Evolutionary conservation across 2,888 invertebrate genomes (phyloP), one percentile per base, ranked within the genome.

Genomic region (Slavum lentiscoides): DNA sequence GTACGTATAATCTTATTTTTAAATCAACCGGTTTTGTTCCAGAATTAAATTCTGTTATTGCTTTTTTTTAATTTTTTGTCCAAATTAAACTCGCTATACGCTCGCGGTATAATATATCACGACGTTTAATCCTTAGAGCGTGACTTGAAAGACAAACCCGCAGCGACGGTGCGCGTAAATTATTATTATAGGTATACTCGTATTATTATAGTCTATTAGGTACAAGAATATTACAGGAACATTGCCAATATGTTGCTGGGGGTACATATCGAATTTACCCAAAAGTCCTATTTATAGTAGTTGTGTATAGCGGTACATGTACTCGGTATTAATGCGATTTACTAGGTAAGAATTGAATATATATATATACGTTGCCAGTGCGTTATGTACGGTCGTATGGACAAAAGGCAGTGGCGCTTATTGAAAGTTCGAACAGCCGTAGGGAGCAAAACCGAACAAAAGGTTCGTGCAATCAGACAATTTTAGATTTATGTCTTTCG

Each of bases 401-500:
- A 77, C 76, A 77, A 76, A 69, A 77, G 76, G 69, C 61, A 53
- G 49, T 53, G 21, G 58, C 30, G 49, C 69, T 69, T 53, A 61
- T 69, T 68, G 69, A 77, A 69, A 61, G 76, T 77, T 69, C 61
- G 61, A 9, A 61, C n/a, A 59, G 30, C 68, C 67, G 23, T 49
- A 19, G 69, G 76, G 61, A 77, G 21, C 49, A 8, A 13, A 77
- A 53, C 61, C 69, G 61, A 77, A 77, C 69, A 77, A 77, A 69
- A 53, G 69, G 61, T 69, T 61, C 69, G 37, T 69, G 61, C 61
- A 69, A 77, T 69, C 76, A 37, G 61, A 77, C 61, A 53, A 61
- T 69, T 69, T 69, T 49, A 77, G 69, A 77, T 77, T 77, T 68
- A 77, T 77, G 76, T 69, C 59, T 69, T 66, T 61, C 11, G 49